Evolutionary conservation across 64 coral and sea anemone species (phyloP).

Genomic region (Stichodactyla helianthus): DNA sequence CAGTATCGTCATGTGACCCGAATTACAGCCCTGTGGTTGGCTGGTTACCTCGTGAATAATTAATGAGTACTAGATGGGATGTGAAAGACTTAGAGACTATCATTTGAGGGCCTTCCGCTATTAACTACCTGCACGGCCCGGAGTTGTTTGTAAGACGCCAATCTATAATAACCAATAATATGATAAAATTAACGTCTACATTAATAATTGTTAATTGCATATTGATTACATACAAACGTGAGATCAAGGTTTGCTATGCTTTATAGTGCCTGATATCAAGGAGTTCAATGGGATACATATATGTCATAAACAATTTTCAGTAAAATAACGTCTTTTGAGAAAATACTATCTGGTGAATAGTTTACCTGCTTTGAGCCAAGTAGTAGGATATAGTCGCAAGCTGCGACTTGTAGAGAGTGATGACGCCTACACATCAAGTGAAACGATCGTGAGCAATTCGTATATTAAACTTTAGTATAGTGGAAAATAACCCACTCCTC

Average conservation of each 20-base stretch:
- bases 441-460: background rate
- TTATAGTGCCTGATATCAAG: no score
- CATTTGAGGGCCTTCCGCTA: no score
- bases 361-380: conserved; percentile 37
- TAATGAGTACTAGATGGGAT: no score
- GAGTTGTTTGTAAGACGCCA: conserved; percentile 3
- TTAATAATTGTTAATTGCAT: no score
- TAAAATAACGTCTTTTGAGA: background rate
- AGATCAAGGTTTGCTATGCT: no score
- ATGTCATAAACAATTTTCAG: no score
- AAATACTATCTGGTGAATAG: background rate
- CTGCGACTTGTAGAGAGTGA: conserved; percentile 93
- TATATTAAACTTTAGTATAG: background rate
- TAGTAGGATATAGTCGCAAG: conserved; percentile 45
- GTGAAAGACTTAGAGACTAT: no score
- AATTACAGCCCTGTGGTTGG: no score
- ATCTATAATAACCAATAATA: background rate
- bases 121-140: background rate
- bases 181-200: background rate
- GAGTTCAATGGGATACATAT: no score
- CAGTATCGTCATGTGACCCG: no score
- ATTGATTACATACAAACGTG: no score
- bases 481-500: background rate
- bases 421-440: conserved; percentile 57
- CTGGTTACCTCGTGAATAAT: background rate